Evolutionary conservation across 2,797 vertebrate species (phyloP).

Genomic region (Epinephelus awoara): DNA sequence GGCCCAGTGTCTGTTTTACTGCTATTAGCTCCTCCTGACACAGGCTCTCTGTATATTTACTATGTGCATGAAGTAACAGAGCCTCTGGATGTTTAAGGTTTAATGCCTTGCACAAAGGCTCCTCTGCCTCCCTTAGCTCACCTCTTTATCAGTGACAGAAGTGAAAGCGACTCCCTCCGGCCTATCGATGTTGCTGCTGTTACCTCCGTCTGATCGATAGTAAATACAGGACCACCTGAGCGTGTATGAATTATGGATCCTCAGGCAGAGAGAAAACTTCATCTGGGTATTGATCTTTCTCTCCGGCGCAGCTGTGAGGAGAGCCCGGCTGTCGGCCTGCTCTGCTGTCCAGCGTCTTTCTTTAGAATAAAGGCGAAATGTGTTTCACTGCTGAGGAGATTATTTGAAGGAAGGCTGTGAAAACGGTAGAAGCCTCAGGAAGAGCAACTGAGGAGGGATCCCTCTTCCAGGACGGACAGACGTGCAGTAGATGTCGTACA

Average conservation of each 20-base stretch:
- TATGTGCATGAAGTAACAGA: no score
- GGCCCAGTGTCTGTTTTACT: no score
- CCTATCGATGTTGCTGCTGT: slow-evolving; percentile 61
- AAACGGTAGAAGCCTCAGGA: no score
- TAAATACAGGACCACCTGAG: slow-evolving; percentile 81
- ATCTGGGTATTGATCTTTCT: slow-evolving; percentile 75
- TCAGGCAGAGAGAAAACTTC: slow-evolving; percentile 73
- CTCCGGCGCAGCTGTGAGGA: slow-evolving; percentile 40
- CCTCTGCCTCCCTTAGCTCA: background rate
- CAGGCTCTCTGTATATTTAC: no score
- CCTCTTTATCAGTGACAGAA: slow-evolving; percentile 34
- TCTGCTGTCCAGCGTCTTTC: slow-evolving; percentile 34
- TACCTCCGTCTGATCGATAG: slow-evolving; percentile 68
- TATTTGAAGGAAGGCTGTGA: background rate
- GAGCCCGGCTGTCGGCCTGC: slow-evolving; percentile 28
- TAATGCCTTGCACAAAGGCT: slow-evolving; percentile 1
- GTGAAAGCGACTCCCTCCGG: slow-evolving; percentile 52
- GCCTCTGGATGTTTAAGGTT: background rate
- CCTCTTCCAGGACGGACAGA: no score
- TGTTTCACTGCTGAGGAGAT: slow-evolving; percentile 32
- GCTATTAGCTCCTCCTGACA: no score
- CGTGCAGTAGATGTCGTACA: no score
- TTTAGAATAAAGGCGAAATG: slow-evolving; percentile 24
- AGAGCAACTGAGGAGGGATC: no score
- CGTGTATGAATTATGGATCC: slow-evolving; percentile 80